Conservation (phyloP, 2,888 invertebrate species). For the Tupiocoris notatus region DNA sequence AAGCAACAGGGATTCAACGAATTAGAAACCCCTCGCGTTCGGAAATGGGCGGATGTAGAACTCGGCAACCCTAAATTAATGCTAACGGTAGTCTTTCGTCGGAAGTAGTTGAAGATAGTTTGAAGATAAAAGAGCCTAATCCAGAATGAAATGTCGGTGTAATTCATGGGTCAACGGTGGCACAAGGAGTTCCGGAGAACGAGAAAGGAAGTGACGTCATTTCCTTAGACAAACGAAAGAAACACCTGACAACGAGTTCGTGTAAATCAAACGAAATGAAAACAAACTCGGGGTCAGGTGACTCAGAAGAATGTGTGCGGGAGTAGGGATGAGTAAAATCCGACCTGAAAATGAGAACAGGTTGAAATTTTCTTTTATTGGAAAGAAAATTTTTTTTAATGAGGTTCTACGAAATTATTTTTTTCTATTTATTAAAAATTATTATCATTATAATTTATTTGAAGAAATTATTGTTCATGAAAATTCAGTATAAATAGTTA, state of each 20-base stretch:
- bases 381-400: no score
- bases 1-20: neutral
- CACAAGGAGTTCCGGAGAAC: neutral
- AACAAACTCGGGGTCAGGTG: no score
- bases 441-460: no score
- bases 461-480: no score
- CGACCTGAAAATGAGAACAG: no score
- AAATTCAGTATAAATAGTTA: no score
- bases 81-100: slow-evolving; percentile 4
- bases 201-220: neutral
- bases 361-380: no score
- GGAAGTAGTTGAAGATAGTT: slow-evolving; percentile 6
- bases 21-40: neutral
- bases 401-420: no score
- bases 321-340: no score
- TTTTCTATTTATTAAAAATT: no score
- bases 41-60: neutral
- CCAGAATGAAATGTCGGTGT: neutral
- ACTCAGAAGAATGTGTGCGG: no score
- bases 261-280: neutral
- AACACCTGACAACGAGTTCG: neutral
- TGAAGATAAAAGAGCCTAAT: slow-evolving; percentile 1
- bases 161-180: slow-evolving; percentile 19
- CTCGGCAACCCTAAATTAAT: slow-evolving; percentile 1
- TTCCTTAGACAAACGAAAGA: neutral